These are phyloP conservation scores for Calephelis nemesis DNA, from an alignment of 1,140 invertebrate genomes.

Conservation along the genomic window DNA sequence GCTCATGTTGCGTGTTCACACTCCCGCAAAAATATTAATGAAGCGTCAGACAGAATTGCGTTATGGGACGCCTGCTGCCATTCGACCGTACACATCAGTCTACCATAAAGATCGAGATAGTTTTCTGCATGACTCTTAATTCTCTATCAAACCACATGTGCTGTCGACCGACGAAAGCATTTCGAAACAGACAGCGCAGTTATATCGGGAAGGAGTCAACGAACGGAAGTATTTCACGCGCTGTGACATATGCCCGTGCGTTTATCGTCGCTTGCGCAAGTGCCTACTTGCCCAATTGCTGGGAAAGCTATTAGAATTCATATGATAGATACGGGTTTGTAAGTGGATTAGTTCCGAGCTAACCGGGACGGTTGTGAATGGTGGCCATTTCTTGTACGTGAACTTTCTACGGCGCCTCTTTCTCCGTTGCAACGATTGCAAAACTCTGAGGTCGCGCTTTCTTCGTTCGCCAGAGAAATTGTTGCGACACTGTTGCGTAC, in stretches of 20 bases:
- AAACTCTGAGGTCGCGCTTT: constrained; percentile 76
- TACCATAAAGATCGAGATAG: constrained; percentile 35
- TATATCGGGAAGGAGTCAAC: constrained; percentile 76
- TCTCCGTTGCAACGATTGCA: constrained; percentile 62
- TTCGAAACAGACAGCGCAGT: constrained; percentile 61
- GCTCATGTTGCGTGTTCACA: constrained; percentile 46
- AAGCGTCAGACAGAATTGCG: constrained; percentile 9
- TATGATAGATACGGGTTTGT: constrained; percentile 7
- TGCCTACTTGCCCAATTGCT: constrained; percentile 62
- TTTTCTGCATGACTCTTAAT: constrained; percentile 37
- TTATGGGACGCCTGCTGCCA: not conserved
- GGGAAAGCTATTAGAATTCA: constrained; percentile 26
- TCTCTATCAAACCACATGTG: constrained; percentile 37
- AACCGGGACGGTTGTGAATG: not conserved
- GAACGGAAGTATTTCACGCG: constrained; percentile 77
- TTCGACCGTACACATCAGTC: not conserved
- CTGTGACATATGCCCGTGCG: constrained; percentile 66
- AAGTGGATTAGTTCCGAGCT: not conserved
- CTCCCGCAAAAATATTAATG: constrained; percentile 43
- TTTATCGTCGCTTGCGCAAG: constrained; percentile 72
- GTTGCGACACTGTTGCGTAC: constrained; percentile 75
- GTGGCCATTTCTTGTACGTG: constrained; percentile 13
- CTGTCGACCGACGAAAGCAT: constrained; percentile 52
- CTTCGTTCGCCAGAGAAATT: constrained; percentile 78
- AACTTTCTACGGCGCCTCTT: constrained; percentile 67